A percentile compares a stretch with the other conserved stretches of the same genome.
Evolutionary conservation across 1,140 invertebrate genomes (phyloP).

Genomic region (Drosophila baimaii): DNA sequence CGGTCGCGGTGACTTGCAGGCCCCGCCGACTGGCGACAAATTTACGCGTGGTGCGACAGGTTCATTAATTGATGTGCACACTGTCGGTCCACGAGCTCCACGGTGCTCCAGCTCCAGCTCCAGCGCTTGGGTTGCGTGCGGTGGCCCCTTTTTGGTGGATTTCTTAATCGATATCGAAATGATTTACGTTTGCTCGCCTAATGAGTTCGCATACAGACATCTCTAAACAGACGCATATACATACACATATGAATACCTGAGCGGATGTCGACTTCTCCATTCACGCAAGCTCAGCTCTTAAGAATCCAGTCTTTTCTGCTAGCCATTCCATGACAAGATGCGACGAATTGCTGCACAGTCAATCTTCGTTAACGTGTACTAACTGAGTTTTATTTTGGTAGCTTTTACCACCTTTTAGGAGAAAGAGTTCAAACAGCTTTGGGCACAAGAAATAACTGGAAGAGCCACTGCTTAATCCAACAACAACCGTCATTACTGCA

Average conservation of each 20-base stretch:
- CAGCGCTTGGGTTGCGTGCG: constrained; percentile 62
- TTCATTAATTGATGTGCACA: constrained; percentile 80
- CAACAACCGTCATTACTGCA: too few species aligned
- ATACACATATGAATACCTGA: background rate
- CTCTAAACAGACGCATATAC: background rate
- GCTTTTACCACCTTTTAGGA: background rate
- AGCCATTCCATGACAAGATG: constrained; percentile 68
- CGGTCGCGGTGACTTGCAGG: constrained; percentile 13
- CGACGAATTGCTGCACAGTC: constrained; percentile 33
- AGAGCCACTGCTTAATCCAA: too few species aligned
- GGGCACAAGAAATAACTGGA: too few species aligned
- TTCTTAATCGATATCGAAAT: constrained; percentile 82
- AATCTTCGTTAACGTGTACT: background rate
- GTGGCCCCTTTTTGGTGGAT: constrained; percentile 69
- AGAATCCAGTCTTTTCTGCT: constrained; percentile 40
- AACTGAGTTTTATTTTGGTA: background rate
- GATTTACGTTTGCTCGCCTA: constrained; percentile 78
- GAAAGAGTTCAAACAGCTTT: too few species aligned
- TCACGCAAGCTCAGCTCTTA: constrained; percentile 61
- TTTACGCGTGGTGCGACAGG: constrained; percentile 75
- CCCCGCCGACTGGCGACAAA: constrained; percentile 64
- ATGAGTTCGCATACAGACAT: constrained; percentile 69
- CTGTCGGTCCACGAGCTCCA: constrained; percentile 63
- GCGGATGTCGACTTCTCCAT: constrained; percentile 49
- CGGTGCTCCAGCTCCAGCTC: constrained; percentile 46